Conservation (phyloP, 2,113 vertebrate species). For the Nyctibius bracteatus region DNA sequence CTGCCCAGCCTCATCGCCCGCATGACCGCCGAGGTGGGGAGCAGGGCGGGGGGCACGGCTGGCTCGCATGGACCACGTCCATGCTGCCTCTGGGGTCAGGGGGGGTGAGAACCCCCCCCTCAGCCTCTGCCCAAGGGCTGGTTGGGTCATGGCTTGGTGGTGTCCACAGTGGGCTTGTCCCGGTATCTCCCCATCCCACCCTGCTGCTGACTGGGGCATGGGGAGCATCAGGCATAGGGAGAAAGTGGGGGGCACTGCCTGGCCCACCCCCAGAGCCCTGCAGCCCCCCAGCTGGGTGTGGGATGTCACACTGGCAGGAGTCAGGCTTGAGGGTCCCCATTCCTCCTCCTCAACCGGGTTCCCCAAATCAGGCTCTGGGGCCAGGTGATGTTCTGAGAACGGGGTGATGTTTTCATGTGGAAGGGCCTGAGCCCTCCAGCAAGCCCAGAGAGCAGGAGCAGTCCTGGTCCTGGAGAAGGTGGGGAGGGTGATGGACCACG, state of each 20-base stretch:
- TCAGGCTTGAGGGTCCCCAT: not conserved
- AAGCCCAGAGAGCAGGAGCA: not conserved
- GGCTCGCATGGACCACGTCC: not conserved
- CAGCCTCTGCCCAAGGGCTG: not conserved
- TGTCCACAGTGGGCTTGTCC: not conserved
- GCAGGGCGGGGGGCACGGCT: rapidly evolving
- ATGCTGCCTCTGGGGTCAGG: not conserved
- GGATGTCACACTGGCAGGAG: not conserved
- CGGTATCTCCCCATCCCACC: not conserved
- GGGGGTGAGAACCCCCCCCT: not conserved
- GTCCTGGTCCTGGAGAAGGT: not conserved
- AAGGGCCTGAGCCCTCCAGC: not conserved
- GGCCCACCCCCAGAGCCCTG: not conserved
- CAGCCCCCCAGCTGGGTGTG: not conserved
- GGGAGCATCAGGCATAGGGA: not conserved
- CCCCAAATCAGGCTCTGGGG: not conserved
- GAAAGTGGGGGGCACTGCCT: not conserved
- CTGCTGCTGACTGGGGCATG: rapidly evolving
- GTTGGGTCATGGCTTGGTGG: not conserved
- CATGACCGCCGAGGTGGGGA: constrained; percentile 91
- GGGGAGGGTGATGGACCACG: not conserved
- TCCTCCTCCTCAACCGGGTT: not conserved
- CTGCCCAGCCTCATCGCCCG: constrained; percentile 81
- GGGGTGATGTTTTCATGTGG: not conserved
- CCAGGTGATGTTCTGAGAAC: no score